These are phyloP conservation scores for Lipotes vexillifer DNA, from an alignment of 2,113 vertebrate genomes.

Conservation along the genomic window DNA sequence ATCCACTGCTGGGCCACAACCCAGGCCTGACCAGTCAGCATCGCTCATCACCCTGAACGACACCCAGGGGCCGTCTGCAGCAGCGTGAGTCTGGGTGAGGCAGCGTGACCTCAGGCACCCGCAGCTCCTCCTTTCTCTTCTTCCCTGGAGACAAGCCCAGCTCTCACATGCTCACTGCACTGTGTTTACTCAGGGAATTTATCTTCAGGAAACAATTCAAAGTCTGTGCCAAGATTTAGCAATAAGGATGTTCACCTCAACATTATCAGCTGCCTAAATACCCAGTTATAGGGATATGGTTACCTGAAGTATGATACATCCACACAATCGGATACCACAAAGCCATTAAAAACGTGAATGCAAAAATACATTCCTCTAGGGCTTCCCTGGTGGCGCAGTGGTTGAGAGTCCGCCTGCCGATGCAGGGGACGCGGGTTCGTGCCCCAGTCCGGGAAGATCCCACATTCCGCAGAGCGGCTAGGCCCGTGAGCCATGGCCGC, in stretches of 20 bases:
- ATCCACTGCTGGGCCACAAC: background rate
- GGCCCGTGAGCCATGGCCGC: fast-evolving
- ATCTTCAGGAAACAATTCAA: background rate
- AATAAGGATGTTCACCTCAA: background rate
- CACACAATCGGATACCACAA: background rate
- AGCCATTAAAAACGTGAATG: background rate
- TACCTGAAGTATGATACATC: background rate
- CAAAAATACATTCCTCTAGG: background rate
- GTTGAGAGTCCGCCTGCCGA: too few relatives aligned
- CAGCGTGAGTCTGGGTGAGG: background rate
- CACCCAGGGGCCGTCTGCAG: background rate
- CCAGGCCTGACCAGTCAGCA: background rate
- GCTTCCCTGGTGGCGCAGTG: too few relatives aligned
- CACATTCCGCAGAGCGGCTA: too few relatives aligned
- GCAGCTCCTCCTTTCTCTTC: background rate
- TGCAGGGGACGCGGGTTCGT: too few relatives aligned
- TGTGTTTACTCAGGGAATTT: background rate
- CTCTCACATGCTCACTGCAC: background rate
- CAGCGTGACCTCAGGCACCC: background rate
- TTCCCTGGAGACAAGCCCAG: background rate
- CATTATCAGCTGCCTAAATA: background rate
- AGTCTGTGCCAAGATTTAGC: background rate
- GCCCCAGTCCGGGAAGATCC: too few relatives aligned
- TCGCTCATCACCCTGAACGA: background rate
- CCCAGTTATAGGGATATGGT: background rate